These are phyloP conservation scores for Bellardia pandia DNA, from an alignment of 2,888 invertebrate genomes.

Conservation along the genomic window DNA sequence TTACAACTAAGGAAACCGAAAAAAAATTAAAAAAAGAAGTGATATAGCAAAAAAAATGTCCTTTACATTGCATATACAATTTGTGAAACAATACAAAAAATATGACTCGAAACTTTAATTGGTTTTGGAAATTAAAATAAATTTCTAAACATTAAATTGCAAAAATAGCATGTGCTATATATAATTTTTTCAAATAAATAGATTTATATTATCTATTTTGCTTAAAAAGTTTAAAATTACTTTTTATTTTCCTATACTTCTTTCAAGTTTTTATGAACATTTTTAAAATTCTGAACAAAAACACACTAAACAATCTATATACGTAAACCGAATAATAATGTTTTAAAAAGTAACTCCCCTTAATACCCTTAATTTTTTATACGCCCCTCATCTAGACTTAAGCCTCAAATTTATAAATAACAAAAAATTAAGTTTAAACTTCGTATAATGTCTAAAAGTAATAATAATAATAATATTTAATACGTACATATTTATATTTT, in stretches of 20 bases:
- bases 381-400: conserved; percentile 47
- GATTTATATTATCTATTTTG: conserved; percentile 39
- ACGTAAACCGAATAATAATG: conserved; percentile 63
- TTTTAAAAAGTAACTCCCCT: conserved; percentile 39
- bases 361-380: conserved; percentile 46
- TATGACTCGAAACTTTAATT: conserved; percentile 45
- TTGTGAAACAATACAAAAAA: conserved; percentile 22
- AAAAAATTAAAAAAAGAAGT: conserved; percentile 43
- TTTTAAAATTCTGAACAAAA: conserved; percentile 25
- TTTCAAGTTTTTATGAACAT: neutral
- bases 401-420: conserved; percentile 51
- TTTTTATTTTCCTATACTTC: neutral
- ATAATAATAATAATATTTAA: conserved; percentile 10
- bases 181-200: conserved; percentile 14
- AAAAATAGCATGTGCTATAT: conserved; percentile 6
- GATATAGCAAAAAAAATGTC: conserved; percentile 47
- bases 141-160: neutral
- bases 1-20: conserved; percentile 15
- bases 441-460: conserved; percentile 57
- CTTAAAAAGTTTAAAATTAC: conserved; percentile 7
- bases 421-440: conserved; percentile 51
- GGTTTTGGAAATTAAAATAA: conserved; percentile 36
- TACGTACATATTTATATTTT: conserved; percentile 62
- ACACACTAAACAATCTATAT: conserved; percentile 60
- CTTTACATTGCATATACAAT: conserved; percentile 31